Conservation (phyloP, 2,113 vertebrate species). For the Megaceryle torquata region DNA sequence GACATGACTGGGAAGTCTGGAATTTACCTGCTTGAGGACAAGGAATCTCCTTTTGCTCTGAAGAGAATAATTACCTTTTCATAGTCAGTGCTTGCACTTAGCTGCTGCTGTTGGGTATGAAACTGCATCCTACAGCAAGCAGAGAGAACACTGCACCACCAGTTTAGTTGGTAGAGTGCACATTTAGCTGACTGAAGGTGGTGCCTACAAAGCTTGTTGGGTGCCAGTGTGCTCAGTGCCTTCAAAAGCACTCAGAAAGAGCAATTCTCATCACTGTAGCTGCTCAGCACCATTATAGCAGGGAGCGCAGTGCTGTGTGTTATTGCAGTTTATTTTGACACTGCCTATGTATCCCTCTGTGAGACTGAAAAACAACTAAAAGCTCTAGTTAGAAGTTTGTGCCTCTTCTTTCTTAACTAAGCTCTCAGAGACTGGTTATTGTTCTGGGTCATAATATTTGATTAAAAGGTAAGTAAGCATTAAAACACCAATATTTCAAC, state of each 20-base stretch:
- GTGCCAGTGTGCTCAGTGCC: background rate
- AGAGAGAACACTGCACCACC: background rate
- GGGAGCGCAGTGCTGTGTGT: too few relatives aligned
- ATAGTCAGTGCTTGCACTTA: background rate
- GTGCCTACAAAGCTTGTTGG: background rate
- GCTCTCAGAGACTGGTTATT: background rate
- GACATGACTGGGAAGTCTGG: background rate
- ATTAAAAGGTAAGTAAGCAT: background rate
- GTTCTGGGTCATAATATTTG: background rate
- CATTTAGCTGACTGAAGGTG: background rate
- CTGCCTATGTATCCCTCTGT: background rate
- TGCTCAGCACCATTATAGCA: accelerated
- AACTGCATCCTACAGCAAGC: background rate
- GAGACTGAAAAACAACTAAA: background rate
- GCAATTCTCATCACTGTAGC: background rate
- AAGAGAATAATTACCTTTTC: background rate
- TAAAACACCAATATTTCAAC: background rate
- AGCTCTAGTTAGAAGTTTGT: background rate
- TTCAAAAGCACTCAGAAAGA: background rate
- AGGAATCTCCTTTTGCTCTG: background rate
- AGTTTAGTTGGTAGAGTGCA: background rate
- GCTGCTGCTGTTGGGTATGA: background rate
- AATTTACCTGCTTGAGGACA: background rate
- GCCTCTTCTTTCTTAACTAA: background rate
- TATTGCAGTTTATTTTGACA: background rate